Conservation (phyloP, 2,113 vertebrate genomes). For the Sterrhoptilus dennistouni region DNA sequence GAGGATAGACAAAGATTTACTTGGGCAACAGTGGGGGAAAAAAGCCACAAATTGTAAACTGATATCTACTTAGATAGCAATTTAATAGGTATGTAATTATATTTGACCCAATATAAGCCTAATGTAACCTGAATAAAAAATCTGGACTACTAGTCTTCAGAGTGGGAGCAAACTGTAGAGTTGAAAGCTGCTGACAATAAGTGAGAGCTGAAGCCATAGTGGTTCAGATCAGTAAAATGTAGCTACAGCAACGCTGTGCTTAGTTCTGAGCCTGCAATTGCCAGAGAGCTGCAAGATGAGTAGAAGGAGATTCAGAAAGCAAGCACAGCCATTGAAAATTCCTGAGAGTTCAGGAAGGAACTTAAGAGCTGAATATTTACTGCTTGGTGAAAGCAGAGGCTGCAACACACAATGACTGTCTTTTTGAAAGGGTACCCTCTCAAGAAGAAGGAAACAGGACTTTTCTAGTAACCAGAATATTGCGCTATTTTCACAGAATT, state of each 20-base stretch:
- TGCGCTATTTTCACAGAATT: accelerated
- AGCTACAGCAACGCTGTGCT: background rate
- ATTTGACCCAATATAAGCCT: background rate
- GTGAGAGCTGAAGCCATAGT: background rate
- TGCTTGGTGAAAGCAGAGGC: background rate
- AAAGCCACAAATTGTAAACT: too few relatives aligned
- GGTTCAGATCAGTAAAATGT: background rate
- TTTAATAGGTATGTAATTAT: background rate
- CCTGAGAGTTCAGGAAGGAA: background rate
- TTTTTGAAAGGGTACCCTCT: background rate
- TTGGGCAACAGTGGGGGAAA: background rate
- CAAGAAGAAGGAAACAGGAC: background rate
- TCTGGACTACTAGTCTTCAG: background rate
- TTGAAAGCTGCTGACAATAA: background rate
- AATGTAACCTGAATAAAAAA: background rate
- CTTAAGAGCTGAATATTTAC: background rate
- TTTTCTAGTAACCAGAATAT: background rate
- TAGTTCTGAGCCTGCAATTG: background rate
- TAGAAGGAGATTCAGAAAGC: background rate
- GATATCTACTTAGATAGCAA: background rate
- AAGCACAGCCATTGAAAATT: background rate
- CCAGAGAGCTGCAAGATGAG: background rate
- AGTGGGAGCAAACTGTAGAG: background rate
- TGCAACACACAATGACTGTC: accelerated
- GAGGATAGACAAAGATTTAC: background rate